Evolutionary conservation across 2,888 invertebrate genomes (phyloP).

Genomic region (Drosophila nr. perissopoda): DNA sequence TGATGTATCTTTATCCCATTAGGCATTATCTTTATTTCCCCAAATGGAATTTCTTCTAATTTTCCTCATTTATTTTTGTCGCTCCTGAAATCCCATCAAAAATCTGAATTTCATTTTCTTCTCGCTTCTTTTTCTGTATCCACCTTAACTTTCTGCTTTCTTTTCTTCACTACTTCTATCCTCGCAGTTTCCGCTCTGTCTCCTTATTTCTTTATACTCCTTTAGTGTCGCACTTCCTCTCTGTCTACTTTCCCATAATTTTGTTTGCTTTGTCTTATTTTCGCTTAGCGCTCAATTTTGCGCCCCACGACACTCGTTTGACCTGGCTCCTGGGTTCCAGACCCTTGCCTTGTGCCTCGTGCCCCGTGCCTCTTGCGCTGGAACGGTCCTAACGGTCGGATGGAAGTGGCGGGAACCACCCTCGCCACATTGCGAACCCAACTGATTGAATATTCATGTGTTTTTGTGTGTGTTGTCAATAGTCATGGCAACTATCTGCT

Average conservation of each 20-base stretch:
- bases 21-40: background rate
- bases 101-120: background rate
- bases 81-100: background rate
- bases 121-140: background rate
- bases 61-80: background rate
- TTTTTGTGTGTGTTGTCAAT: slow-evolving; percentile 37
- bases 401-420: slow-evolving; percentile 35
- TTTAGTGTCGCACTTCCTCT: background rate
- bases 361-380: background rate
- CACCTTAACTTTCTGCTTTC: background rate
- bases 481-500: slow-evolving; percentile 75
- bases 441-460: slow-evolving; percentile 64
- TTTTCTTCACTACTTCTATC: background rate
- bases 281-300: slow-evolving; percentile 40
- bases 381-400: slow-evolving; percentile 52
- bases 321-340: slow-evolving; percentile 11
- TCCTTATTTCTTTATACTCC: background rate
- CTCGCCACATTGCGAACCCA: slow-evolving; percentile 50
- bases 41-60: background rate
- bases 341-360: background rate
- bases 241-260: slow-evolving; percentile 1
- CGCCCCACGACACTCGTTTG: slow-evolving; percentile 40
- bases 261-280: slow-evolving; percentile 40
- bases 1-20: background rate
- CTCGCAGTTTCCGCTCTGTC: background rate